Conservation (phyloP, 2,888 invertebrate genomes). For the Euzophera pinguis region DNA sequence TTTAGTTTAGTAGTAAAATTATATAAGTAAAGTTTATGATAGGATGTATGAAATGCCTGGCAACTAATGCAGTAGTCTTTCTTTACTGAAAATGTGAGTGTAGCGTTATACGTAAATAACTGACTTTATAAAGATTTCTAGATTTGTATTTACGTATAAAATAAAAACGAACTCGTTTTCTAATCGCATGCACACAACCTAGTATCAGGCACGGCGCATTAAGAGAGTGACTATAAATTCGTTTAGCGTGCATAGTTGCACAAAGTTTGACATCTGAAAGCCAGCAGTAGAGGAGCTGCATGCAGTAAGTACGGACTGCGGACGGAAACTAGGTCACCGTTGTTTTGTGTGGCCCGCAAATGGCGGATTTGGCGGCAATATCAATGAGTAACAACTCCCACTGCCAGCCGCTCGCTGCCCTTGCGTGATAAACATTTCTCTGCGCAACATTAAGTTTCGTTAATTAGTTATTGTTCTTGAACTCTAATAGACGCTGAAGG, state of each 20-base stretch:
- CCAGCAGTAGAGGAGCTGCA: conserved; percentile 26
- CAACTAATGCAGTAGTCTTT: too few species aligned
- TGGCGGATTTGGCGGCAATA: conserved; percentile 47
- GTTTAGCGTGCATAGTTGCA: conserved; percentile 8
- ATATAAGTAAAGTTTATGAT: too few species aligned
- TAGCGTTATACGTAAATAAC: too few species aligned
- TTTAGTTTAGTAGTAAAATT: too few species aligned
- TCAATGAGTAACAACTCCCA: conserved; percentile 37
- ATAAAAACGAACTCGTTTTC: not conserved
- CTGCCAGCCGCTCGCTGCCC: not conserved
- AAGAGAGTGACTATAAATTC: conserved; percentile 3
- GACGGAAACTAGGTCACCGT: conserved; percentile 59
- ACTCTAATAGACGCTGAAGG: conserved; percentile 12
- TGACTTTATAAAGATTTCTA: too few species aligned
- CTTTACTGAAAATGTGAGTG: too few species aligned
- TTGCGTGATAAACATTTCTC: conserved; percentile 31
- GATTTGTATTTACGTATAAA: not conserved
- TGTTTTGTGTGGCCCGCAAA: conserved; percentile 45
- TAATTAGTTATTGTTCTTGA: conserved; percentile 23
- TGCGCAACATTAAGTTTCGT: conserved; percentile 26
- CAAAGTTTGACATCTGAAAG: conserved; percentile 10
- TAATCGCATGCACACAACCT: not conserved
- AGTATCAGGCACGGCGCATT: not conserved
- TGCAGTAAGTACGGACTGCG: conserved; percentile 44
- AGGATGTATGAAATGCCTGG: too few species aligned